Percentiles rank a stretch among this genome's conserved stretches.
phyloP scores from a whole-genome alignment of 2,113 vertebrate genomes.

The Scalopus aquaticus region DNA sequence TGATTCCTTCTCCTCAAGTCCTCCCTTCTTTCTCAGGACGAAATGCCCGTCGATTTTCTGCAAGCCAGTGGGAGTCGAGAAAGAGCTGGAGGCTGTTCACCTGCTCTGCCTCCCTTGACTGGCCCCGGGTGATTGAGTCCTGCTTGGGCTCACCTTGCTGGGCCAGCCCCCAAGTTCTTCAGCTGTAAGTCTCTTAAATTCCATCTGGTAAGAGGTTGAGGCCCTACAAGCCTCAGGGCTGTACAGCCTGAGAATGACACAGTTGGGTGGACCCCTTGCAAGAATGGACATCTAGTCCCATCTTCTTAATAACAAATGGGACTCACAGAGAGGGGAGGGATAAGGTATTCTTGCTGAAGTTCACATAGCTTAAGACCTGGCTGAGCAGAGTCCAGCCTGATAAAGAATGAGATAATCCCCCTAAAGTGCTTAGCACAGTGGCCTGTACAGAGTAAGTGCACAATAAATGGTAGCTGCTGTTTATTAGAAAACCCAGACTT shows the following conservation, averaged over 20 bases:
- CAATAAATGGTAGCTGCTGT: conserved; percentile 64
- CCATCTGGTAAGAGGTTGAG: conserved; percentile 34
- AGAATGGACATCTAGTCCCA: not conserved
- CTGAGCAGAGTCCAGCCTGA: conserved; percentile 43
- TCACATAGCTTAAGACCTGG: conserved; percentile 6
- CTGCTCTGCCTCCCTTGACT: conserved; percentile 87
- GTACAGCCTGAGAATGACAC: not conserved
- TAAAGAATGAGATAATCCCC: not conserved
- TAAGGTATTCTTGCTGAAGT: conserved; percentile 13
- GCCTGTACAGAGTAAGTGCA: conserved; percentile 51
- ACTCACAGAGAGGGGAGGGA: not conserved
- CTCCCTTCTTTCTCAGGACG: conserved; percentile 66
- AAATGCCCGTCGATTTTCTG: conserved; percentile 76
- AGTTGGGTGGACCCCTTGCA: conserved; percentile 13
- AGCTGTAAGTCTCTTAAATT: conserved; percentile 86
- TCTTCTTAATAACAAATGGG: not conserved
- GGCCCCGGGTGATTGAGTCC: conserved; percentile 89
- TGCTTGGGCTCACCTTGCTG: conserved; percentile 93
- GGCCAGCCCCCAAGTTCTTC: conserved; percentile 91
- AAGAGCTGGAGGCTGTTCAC: conserved; percentile 88
- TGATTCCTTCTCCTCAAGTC: conserved; percentile 49
- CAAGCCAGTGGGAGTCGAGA: conserved; percentile 82
- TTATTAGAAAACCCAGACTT: conserved; percentile 42
- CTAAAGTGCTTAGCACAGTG: conserved; percentile 56
- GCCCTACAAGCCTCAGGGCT: not conserved